Evolutionary conservation across 1,140 invertebrate genomes (phyloP).

Genomic region (Brachionus koreanus): DNA sequence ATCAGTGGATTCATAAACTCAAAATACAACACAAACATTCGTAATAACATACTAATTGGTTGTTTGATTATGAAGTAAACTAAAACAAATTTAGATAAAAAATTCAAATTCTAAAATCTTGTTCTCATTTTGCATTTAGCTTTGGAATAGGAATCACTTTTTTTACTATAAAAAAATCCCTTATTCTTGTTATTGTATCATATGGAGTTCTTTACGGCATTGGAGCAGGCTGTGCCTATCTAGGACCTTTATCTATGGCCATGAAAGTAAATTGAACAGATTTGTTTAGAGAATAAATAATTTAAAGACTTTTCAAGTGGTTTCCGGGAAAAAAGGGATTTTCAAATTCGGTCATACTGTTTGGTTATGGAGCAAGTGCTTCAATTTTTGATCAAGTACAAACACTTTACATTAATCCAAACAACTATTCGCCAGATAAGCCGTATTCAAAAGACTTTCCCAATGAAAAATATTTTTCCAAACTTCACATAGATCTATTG

Average conservation of each 20-base stretch:
- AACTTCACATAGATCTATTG: constrained; percentile 47
- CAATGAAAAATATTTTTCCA: constrained; percentile 51
- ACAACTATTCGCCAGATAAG: constrained; percentile 52
- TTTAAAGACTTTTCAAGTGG: constrained; percentile 51
- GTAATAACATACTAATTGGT: not conserved
- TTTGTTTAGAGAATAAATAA: not conserved
- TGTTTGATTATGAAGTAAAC: constrained; percentile 4
- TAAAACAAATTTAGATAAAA: not conserved
- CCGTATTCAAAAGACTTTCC: constrained; percentile 38
- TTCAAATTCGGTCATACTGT: constrained; percentile 58
- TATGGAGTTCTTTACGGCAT: constrained; percentile 57
- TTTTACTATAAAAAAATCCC: constrained; percentile 53
- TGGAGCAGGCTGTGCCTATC: constrained; percentile 57
- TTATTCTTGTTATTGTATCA: constrained; percentile 50
- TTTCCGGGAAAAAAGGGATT: constrained; percentile 57
- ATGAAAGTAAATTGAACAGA: constrained; percentile 56
- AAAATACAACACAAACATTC: not conserved
- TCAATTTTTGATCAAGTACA: constrained; percentile 58
- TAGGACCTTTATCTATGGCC: constrained; percentile 54
- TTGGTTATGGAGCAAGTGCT: constrained; percentile 58
- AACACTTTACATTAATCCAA: constrained; percentile 58
- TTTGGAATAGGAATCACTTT: constrained; percentile 54
- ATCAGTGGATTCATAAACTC: not conserved
- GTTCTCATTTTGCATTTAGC: constrained; percentile 47
- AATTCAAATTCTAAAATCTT: too few species aligned